A percentile compares a stretch with the other conserved stretches of the same genome.
Conservation (phyloP, 2,888 invertebrate genomes). For the Onchidella celtica region DNA sequence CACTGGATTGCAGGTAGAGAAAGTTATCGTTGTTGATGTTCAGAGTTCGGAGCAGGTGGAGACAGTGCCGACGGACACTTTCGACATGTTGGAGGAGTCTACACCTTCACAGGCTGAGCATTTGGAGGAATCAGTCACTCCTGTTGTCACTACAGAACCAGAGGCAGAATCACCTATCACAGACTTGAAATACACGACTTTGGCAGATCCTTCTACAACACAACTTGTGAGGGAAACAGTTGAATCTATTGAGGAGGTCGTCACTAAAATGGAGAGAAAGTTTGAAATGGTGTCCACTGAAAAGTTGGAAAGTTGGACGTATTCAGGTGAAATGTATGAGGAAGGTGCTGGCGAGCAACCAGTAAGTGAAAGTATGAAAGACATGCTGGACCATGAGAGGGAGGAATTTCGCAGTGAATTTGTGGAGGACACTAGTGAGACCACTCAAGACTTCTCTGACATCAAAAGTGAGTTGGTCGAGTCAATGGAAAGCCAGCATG, state of each 20-base stretch:
- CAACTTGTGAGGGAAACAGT: conserved; percentile 48
- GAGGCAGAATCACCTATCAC: conserved; percentile 43
- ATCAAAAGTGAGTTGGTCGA: conserved; percentile 47
- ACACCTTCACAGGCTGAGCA: neutral
- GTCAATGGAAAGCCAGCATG: conserved; percentile 45
- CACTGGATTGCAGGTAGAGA: neutral
- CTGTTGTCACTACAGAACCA: too few relatives aligned
- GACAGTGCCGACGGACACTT: neutral
- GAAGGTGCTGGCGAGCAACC: neutral
- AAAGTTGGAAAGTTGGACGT: neutral
- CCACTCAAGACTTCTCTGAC: conserved; percentile 49
- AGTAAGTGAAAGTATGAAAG: neutral
- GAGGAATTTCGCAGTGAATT: conserved; percentile 31
- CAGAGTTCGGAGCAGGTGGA: neutral
- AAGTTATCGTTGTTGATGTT: neutral
- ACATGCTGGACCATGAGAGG: neutral
- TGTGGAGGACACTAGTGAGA: conserved; percentile 41
- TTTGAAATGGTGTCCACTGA: conserved; percentile 57
- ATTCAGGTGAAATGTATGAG: neutral
- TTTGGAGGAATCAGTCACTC: neutral
- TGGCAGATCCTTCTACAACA: conserved; percentile 38
- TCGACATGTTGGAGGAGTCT: neutral
- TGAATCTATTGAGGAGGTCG: conserved; percentile 41
- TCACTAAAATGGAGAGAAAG: conserved; percentile 39
- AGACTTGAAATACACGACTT: conserved; percentile 30